These are phyloP conservation scores for Macrobrachium rosenbergii DNA, from an alignment of 1,140 invertebrate genomes.

Conservation along the genomic window DNA sequence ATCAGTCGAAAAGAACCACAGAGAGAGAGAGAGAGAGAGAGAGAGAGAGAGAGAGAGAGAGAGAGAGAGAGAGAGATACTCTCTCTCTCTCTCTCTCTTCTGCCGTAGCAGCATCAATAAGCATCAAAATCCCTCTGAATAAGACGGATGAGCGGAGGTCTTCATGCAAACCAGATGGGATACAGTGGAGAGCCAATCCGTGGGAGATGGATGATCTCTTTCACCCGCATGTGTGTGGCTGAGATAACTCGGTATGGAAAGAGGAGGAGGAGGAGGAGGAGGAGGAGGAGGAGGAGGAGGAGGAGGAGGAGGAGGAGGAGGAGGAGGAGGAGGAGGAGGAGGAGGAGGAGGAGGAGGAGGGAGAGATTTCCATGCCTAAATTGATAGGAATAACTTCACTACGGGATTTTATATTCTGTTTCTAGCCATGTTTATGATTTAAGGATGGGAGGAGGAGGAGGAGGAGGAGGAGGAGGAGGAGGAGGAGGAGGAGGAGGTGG, in stretches of 20 bases:
- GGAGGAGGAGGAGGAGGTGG: too few species aligned
- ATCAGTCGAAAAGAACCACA: background rate
- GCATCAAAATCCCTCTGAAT: background rate
- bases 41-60: constrained; percentile 31
- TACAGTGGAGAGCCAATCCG: too few species aligned
- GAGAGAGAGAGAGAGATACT: background rate
- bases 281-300: background rate
- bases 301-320: background rate
- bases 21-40: background rate
- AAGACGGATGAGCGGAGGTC: background rate
- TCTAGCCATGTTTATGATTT: too few species aligned
- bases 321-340: background rate
- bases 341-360: background rate
- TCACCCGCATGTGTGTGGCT: too few species aligned
- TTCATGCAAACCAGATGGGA: too few species aligned
- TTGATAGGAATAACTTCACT: too few species aligned
- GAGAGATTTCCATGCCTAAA: too few species aligned
- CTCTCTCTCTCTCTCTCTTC: too few species aligned
- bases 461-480: background rate
- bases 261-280: background rate
- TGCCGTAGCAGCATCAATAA: background rate
- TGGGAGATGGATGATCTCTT: too few species aligned
- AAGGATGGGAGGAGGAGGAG: background rate
- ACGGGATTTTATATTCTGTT: too few species aligned
- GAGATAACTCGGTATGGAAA: background rate